These are phyloP conservation scores for Dryas iulia DNA, from an alignment of 1,140 invertebrate species.

Conservation along the genomic window DNA sequence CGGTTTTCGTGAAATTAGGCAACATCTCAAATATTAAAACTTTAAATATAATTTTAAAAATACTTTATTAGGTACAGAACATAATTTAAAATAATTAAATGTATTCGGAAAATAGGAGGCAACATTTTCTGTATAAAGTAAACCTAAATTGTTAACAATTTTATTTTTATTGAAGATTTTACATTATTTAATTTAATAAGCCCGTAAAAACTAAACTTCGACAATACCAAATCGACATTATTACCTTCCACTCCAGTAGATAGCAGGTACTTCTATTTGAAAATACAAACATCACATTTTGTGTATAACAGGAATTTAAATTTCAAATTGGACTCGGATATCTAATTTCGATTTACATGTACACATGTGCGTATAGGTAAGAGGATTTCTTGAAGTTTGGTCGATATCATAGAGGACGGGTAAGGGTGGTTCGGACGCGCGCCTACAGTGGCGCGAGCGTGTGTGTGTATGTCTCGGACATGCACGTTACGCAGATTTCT, in stretches of 20 bases:
- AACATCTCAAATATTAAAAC: neutral
- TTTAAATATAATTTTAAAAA: neutral
- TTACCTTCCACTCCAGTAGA: too few species aligned
- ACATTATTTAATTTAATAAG: too few species aligned
- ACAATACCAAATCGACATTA: too few species aligned
- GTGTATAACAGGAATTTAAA: conserved; percentile 11
- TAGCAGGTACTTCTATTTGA: neutral
- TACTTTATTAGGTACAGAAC: neutral
- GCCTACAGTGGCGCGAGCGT: conserved; percentile 35
- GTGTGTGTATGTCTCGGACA: conserved; percentile 74
- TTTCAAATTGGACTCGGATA: conserved; percentile 20
- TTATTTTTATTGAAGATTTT: too few species aligned
- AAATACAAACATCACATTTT: neutral
- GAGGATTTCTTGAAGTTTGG: conserved; percentile 78
- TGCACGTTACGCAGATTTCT: conserved; percentile 78
- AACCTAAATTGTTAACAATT: too few species aligned
- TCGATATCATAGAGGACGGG: conserved; percentile 62
- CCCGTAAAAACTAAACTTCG: too few species aligned
- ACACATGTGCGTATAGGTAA: conserved; percentile 62
- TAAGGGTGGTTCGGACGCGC: conserved; percentile 55
- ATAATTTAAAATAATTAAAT: too few species aligned
- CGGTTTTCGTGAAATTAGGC: neutral
- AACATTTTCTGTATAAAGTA: neutral
- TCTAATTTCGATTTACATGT: conserved; percentile 62
- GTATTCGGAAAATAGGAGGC: neutral